Conservation (phyloP, 2,888 invertebrate genomes). For the Psylliodes chrysocephalus region DNA sequence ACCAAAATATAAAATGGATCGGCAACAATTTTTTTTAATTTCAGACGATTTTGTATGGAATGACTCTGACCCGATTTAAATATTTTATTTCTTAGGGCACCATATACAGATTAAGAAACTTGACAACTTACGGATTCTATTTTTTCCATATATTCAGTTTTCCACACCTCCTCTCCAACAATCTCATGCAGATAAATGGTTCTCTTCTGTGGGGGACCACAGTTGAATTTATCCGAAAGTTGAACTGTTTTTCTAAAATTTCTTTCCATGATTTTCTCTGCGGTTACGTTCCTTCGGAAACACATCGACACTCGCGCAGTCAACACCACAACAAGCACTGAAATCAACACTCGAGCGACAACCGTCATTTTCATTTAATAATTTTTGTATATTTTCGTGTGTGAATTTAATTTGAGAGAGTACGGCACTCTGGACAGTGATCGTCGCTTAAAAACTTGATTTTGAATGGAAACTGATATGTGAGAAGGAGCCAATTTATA, state of each 20-base stretch:
- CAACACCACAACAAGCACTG: not conserved
- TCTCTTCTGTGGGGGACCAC: not conserved
- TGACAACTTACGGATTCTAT: not conserved
- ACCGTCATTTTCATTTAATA: too few relatives aligned
- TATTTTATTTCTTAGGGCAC: too few relatives aligned
- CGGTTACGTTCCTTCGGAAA: not conserved
- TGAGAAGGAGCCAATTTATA: slow-evolving; percentile 12
- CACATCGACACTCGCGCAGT: not conserved
- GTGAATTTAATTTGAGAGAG: not conserved
- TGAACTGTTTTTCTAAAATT: too few relatives aligned
- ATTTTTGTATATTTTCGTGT: not conserved
- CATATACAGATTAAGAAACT: not conserved
- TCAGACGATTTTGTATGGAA: too few relatives aligned
- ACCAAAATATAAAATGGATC: too few relatives aligned
- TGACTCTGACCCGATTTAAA: too few relatives aligned
- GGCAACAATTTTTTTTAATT: too few relatives aligned
- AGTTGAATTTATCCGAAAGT: too few relatives aligned
- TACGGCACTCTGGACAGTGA: not conserved
- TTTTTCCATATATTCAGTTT: not conserved
- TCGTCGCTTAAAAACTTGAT: slow-evolving; percentile 8
- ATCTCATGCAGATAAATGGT: slow-evolving; percentile 6
- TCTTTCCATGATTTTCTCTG: too few relatives aligned
- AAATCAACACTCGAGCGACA: not conserved
- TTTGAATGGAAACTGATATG: slow-evolving; percentile 6
- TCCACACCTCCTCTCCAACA: slow-evolving; percentile 2